These are phyloP conservation scores for Eupithecia vulgata DNA, from an alignment of 2,888 invertebrate genomes.

Conservation along the genomic window DNA sequence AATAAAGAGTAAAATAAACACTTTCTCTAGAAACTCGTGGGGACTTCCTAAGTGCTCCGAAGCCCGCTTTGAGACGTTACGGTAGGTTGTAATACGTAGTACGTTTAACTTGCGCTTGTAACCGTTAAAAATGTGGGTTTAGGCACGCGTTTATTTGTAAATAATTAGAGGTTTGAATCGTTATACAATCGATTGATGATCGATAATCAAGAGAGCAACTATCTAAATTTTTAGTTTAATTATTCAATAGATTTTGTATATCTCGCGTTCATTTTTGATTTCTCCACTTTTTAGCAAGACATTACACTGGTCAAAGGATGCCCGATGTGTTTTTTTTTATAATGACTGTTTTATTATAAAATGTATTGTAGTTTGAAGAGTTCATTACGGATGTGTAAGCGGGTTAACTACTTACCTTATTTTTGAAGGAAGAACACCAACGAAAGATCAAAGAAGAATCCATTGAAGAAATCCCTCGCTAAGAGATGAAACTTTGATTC, in stretches of 20 bases:
- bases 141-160: neutral
- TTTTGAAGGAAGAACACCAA: no score
- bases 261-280: neutral
- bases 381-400: no score
- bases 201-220: neutral
- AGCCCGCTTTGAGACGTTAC: conserved; percentile 26
- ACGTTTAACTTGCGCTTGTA: conserved; percentile 21
- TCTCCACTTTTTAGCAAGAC: neutral
- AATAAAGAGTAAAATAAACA: conserved; percentile 42
- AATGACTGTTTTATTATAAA: no score
- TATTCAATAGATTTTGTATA: neutral
- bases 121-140: conserved; percentile 8
- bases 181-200: neutral
- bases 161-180: neutral
- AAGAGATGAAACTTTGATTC: no score
- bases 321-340: no score
- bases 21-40: conserved; percentile 45
- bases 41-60: conserved; percentile 20
- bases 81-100: no score
- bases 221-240: neutral
- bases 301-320: neutral
- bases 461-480: no score
- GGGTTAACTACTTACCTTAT: no score
- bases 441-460: no score
- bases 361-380: no score